Base-by-base conservation (phyloP, 2,113 vertebrate genomes). In the Polypterus senegalus region DNA sequence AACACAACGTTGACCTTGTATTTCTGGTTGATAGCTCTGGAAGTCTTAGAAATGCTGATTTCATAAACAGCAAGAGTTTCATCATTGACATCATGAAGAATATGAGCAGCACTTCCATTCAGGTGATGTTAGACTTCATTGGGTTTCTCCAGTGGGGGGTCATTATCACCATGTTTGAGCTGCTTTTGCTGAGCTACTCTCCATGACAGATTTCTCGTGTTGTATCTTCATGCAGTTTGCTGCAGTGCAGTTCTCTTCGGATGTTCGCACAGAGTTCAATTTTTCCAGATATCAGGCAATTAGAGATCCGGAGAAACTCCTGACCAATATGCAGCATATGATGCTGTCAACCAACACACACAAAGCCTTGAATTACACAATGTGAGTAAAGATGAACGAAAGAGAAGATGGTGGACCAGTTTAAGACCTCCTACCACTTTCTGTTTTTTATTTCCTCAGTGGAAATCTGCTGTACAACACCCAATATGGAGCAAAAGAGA, bases 21-120 rank as follows among this genome's bases (percentile, higher is more conserved):
- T 92, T 92, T 74, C 76, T 92, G 3, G 86, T 91, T 7, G 90
- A 92, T 5, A 89, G 90, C 5, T 92, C 90, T 1, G 0, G 0
- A 3, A 89, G 88, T 70, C 71, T 92, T 79, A 59, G 3, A 0
- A 0, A 0, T 4, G 0, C 0, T 0, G 81, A 92, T 2, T 92
- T 91, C 64, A 0, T 65, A 0, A 63, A 70, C 57, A 90, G 85
- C 61, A 75, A 88, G 75, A 5, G 67, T 0, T 92, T 92, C 69
- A 90, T 92, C 58, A 4, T 3, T 54, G 66, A 79, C 1, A 81
- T 90, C 46, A 88, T 92, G 76, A 60, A 9, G 1, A 74, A 51
- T 44, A 67, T 90, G 3, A 66, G 66, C 49, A 81, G 81, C 63
- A 73, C 81, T 5, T 86, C 85, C 2, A 82, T 87, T 49, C 81